Conservation (phyloP, 2,113 vertebrate species). For the Dromas ardeola region DNA sequence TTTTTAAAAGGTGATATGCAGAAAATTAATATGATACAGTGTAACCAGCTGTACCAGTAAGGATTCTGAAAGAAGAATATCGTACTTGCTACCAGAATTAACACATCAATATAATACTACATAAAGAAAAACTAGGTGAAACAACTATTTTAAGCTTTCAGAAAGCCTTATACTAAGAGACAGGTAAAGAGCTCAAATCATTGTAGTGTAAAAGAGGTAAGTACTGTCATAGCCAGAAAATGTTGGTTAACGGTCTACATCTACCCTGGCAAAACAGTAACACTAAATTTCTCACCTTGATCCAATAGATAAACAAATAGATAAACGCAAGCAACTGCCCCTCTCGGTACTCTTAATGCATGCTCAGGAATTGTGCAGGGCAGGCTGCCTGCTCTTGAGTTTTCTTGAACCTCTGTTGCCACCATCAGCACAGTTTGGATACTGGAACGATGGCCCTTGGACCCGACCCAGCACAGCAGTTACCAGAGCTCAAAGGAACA, state of each 20-base stretch:
- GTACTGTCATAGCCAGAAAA: not conserved
- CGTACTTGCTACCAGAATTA: not conserved
- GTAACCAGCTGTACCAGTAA: not conserved
- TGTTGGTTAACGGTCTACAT: not conserved
- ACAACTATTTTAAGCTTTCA: not conserved
- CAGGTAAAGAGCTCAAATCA: not conserved
- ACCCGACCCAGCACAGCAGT: not conserved
- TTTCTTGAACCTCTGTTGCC: constrained; percentile 2
- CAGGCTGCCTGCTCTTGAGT: not conserved
- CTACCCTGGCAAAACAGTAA: not conserved
- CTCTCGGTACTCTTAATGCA: not conserved
- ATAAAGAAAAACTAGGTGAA: not conserved
- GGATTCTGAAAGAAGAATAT: not conserved
- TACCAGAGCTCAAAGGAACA: not conserved
- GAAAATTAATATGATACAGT: not conserved
- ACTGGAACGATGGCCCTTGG: not conserved
- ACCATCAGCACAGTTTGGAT: not conserved
- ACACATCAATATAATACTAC: not conserved
- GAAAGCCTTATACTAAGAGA: not conserved
- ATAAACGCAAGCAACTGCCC: not conserved
- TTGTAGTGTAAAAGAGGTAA: not conserved
- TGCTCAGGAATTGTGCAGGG: not conserved
- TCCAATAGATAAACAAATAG: not conserved
- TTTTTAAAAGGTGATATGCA: not conserved
- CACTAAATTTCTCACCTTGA: not conserved